Percentiles rank a stretch among this genome's conserved stretches.
These are phyloP conservation scores for Escarpia spicata DNA, from an alignment of 2,888 invertebrate genomes.

Conservation along the genomic window DNA sequence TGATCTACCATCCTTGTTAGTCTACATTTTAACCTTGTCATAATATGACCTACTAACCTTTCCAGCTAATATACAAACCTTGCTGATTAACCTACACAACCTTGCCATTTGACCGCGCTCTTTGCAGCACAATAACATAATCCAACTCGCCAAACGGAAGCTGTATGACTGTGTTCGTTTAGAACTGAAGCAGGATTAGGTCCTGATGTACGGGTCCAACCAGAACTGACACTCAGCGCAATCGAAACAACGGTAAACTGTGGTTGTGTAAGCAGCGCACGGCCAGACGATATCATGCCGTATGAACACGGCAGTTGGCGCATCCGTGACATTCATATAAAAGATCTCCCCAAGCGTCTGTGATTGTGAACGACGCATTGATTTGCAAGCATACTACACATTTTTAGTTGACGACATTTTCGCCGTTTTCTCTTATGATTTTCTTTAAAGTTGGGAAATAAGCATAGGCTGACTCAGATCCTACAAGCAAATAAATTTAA, in stretches of 20 bases:
- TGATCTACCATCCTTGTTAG: neutral
- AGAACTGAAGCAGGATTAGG: neutral
- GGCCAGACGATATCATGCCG: neutral
- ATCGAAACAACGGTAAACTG: neutral
- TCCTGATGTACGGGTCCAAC: neutral
- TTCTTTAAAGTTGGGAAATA: neutral
- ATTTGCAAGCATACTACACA: neutral
- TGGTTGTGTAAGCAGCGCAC: neutral
- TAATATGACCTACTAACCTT: neutral
- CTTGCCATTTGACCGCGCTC: neutral
- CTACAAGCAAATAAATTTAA: no score
- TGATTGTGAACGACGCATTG: neutral
- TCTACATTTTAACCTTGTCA: neutral
- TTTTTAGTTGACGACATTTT: neutral
- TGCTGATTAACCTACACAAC: neutral
- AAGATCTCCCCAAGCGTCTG: neutral
- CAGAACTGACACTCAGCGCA: neutral
- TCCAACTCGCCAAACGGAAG: neutral
- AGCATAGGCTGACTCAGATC: no score
- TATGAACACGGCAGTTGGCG: neutral
- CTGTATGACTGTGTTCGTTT: neutral
- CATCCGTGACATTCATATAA: slow-evolving; percentile 9
- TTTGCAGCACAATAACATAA: neutral
- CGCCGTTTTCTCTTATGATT: neutral
- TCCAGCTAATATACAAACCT: neutral